Evolutionary conservation across 1,140 invertebrate genomes (phyloP).

Genomic region (Drosophila ercepeae): DNA sequence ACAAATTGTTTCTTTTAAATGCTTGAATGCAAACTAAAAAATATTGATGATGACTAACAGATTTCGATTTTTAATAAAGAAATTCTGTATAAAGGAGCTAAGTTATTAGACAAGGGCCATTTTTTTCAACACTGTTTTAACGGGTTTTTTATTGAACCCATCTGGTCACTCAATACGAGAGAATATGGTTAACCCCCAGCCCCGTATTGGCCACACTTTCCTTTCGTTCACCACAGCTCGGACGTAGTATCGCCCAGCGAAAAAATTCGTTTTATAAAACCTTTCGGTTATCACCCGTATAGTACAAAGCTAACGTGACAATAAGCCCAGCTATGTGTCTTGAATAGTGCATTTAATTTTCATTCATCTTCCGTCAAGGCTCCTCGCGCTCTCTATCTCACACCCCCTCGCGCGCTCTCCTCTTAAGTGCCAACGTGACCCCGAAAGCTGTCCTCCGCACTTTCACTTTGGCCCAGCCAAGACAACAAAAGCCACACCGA

Average conservation of each 20-base stretch:
- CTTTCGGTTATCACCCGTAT: constrained; percentile 12
- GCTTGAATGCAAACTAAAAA: too few species aligned
- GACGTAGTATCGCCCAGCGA: constrained; percentile 76
- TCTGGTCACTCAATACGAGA: too few species aligned
- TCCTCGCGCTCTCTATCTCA: constrained; percentile 1
- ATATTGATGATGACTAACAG: too few species aligned
- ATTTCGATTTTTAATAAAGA: too few species aligned
- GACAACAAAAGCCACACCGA: constrained; percentile 13
- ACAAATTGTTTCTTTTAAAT: background rate
- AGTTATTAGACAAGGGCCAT: too few species aligned
- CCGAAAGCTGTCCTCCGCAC: constrained; percentile 55
- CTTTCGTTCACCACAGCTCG: too few species aligned
- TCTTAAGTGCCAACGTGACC: constrained; percentile 42
- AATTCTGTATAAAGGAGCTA: too few species aligned
- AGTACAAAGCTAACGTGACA: constrained; percentile 71
- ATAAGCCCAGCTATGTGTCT: constrained; percentile 58
- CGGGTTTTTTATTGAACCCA: too few species aligned
- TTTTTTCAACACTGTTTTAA: too few species aligned
- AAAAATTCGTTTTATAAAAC: constrained; percentile 13
- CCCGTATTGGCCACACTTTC: background rate
- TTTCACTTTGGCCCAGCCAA: constrained; percentile 56
- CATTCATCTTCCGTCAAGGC: constrained; percentile 57
- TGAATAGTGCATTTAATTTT: constrained; percentile 57
- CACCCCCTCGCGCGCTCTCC: constrained; percentile 3
- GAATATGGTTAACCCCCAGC: too few species aligned